Conservation (phyloP, 2,797 vertebrate genomes). For the Triplophysa yarkandensis region DNA sequence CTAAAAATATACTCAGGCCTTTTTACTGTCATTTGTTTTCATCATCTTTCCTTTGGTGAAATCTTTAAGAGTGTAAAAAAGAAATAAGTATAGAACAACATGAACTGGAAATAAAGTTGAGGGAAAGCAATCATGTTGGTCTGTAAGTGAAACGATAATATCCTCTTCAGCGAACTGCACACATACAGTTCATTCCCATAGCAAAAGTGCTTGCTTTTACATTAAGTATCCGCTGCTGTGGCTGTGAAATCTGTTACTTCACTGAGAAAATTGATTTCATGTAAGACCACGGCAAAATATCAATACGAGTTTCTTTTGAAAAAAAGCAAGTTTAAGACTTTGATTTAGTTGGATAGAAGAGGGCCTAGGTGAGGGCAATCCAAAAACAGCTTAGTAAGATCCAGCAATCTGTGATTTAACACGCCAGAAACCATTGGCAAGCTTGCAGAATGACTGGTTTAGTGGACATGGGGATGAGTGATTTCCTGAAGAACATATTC, state of each 20-base stretch:
- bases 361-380: slow-evolving; percentile 41
- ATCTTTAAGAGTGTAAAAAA: background rate
- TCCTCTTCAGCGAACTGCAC: slow-evolving; percentile 4
- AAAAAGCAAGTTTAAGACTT: slow-evolving; percentile 62
- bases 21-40: too few relatives aligned
- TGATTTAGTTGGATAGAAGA: slow-evolving; percentile 50
- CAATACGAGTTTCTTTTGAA: slow-evolving; percentile 61
- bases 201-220: slow-evolving; percentile 40
- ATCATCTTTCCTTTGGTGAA: too few relatives aligned
- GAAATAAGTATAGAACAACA: background rate
- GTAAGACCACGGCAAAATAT: slow-evolving; percentile 63
- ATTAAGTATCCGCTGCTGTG: slow-evolving; percentile 48
- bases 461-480: background rate
- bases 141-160: background rate
- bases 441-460: slow-evolving; percentile 17
- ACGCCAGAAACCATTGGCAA: slow-evolving; percentile 1
- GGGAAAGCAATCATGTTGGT: background rate
- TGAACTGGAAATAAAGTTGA: background rate
- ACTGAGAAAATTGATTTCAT: slow-evolving; percentile 61
- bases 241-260: slow-evolving; percentile 44
- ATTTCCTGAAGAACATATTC: background rate
- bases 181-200: slow-evolving; percentile 12
- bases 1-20: too few relatives aligned
- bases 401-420: slow-evolving; percentile 15
- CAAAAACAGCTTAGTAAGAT: slow-evolving; percentile 38